Conservation (phyloP, 2,888 invertebrate species). For the Platycnemis pennipes region DNA sequence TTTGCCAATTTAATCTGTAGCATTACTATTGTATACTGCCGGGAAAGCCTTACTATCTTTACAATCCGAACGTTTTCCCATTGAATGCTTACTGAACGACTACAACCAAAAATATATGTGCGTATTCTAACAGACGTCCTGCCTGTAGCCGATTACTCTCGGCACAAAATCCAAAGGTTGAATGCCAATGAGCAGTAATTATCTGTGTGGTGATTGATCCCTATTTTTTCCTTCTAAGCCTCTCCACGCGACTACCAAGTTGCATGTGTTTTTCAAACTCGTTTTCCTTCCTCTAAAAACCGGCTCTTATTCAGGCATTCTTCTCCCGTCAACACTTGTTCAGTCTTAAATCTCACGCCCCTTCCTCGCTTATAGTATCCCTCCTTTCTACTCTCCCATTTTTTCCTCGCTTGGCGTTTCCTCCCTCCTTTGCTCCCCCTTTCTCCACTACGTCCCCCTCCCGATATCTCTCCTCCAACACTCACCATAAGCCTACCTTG, state of each 20-base stretch:
- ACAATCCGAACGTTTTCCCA: too few species aligned
- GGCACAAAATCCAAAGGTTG: neutral
- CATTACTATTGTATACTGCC: too few species aligned
- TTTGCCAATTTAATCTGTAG: too few species aligned
- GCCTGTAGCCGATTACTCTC: neutral
- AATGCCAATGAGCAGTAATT: neutral
- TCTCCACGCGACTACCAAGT: conserved; percentile 36
- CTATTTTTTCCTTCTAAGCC: neutral
- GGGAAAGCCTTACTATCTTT: too few species aligned
- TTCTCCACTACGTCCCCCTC: neutral
- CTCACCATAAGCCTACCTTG: conserved; percentile 5
- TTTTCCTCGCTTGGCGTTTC: neutral
- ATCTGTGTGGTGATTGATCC: conserved; percentile 8
- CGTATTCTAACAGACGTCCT: neutral
- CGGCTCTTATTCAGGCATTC: conserved; percentile 41
- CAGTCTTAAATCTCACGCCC: conserved; percentile 37
- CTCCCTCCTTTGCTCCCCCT: neutral
- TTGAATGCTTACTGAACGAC: too few species aligned
- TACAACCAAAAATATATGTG: neutral
- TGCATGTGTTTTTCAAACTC: conserved; percentile 36
- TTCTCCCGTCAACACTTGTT: conserved; percentile 52
- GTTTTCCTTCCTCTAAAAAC: conserved; percentile 49
- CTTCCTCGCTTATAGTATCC: neutral
- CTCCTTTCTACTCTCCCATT: neutral
- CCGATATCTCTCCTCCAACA: neutral